Percentiles rank a stretch among this genome's conserved stretches.
These are phyloP conservation scores for Leptosomus discolor DNA, from an alignment of 2,113 vertebrate species.

Conservation along the genomic window DNA sequence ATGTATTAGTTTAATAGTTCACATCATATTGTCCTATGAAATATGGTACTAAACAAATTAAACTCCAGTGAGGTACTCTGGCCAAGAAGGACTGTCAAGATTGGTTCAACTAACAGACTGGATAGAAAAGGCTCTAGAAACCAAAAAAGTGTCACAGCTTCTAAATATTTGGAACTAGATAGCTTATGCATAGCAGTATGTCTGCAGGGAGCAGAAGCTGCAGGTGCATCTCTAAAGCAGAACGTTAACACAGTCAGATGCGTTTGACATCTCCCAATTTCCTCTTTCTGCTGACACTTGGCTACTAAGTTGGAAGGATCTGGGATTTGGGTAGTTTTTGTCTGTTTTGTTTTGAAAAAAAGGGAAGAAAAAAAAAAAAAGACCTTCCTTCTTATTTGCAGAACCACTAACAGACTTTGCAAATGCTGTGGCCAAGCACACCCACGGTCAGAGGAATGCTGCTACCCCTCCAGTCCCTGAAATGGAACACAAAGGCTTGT, in stretches of 20 bases:
- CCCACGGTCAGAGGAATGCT: fast-evolving
- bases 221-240: background rate
- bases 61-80: background rate
- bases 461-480: too few relatives aligned
- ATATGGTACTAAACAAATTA: background rate
- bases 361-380: background rate
- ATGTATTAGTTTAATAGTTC: conserved; percentile 3
- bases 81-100: background rate
- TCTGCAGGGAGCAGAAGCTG: background rate
- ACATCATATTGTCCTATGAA: background rate
- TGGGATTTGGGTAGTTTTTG: background rate
- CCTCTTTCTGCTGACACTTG: background rate
- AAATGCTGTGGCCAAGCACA: background rate
- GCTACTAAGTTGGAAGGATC: background rate
- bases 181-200: background rate
- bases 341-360: background rate
- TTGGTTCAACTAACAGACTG: background rate
- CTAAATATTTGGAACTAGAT: background rate
- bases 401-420: background rate
- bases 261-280: background rate
- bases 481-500: background rate
- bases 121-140: background rate
- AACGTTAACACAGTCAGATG: background rate
- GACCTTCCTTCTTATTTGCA: background rate
- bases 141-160: background rate